These are phyloP conservation scores for Petrolisthes cinctipes DNA, from an alignment of 2,888 invertebrate species.

Conservation along the genomic window DNA sequence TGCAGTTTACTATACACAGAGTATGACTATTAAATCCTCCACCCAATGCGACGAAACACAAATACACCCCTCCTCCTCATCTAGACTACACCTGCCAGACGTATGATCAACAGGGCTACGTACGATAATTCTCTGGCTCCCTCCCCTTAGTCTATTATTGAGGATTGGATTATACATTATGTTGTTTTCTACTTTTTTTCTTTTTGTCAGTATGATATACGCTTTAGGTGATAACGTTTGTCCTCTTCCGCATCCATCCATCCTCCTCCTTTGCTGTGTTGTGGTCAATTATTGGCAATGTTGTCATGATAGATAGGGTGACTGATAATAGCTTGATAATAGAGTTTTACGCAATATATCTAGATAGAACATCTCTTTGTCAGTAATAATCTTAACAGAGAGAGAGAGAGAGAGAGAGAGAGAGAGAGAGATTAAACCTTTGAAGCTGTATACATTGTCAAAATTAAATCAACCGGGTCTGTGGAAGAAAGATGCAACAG, in stretches of 20 bases:
- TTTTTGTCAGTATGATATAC: too few species aligned
- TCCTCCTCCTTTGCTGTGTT: background rate
- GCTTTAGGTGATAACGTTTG: background rate
- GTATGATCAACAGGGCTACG: conserved; percentile 12
- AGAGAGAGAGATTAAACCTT: background rate
- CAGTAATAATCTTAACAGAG: background rate
- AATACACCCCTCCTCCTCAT: background rate
- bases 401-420: background rate
- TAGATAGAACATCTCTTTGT: background rate
- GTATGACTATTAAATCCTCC: background rate
- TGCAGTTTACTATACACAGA: background rate
- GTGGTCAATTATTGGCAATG: too few species aligned
- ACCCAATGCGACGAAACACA: too few species aligned
- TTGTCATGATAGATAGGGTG: too few species aligned
- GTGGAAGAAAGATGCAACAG: too few species aligned
- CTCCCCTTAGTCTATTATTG: background rate
- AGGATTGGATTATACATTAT: too few species aligned
- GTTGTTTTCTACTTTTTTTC: too few species aligned
- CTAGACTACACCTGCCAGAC: conserved; percentile 9
- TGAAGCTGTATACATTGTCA: background rate
- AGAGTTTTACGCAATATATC: too few species aligned
- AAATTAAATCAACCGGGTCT: too few species aligned
- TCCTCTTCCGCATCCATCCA: background rate
- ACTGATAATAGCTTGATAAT: too few species aligned
- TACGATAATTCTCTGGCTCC: background rate